A percentile compares a stretch with the other conserved stretches of the same genome.
Evolutionary conservation across 2,113 vertebrate genomes (phyloP).

Genomic region (Eidolon helvum): DNA sequence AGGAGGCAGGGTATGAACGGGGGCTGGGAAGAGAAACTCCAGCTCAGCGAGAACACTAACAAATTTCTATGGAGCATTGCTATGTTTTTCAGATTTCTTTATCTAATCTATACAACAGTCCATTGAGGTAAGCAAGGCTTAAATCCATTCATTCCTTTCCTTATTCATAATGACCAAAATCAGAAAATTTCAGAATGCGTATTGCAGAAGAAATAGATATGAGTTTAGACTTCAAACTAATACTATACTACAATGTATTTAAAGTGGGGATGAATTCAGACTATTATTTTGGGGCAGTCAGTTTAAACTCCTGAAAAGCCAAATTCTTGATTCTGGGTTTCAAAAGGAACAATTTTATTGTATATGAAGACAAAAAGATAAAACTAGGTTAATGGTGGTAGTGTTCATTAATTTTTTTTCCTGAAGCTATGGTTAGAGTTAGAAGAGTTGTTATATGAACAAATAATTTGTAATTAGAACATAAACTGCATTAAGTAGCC

Average conservation of each 20-base stretch:
- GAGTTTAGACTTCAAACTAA: background rate
- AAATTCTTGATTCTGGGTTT: background rate
- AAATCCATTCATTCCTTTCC: background rate
- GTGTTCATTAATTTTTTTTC: background rate
- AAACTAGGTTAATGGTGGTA: background rate
- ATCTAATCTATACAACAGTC: background rate
- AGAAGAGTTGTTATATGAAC: background rate
- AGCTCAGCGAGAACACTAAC: background rate
- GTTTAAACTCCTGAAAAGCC: background rate
- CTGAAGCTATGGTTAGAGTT: background rate
- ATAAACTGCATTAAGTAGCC: background rate
- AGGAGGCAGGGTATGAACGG: background rate
- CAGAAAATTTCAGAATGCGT: background rate
- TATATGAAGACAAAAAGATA: background rate
- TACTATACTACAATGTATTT: no score
- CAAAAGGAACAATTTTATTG: background rate
- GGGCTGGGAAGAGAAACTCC: background rate
- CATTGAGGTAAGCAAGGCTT: background rate
- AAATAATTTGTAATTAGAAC: background rate
- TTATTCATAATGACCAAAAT: background rate
- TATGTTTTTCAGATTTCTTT: background rate
- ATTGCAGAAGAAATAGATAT: background rate
- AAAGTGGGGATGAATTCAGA: background rate
- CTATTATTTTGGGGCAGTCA: background rate
- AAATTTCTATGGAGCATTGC: background rate